phyloP scores from a whole-genome alignment of 1,140 invertebrate species.

The Sinella curviseta region DNA sequence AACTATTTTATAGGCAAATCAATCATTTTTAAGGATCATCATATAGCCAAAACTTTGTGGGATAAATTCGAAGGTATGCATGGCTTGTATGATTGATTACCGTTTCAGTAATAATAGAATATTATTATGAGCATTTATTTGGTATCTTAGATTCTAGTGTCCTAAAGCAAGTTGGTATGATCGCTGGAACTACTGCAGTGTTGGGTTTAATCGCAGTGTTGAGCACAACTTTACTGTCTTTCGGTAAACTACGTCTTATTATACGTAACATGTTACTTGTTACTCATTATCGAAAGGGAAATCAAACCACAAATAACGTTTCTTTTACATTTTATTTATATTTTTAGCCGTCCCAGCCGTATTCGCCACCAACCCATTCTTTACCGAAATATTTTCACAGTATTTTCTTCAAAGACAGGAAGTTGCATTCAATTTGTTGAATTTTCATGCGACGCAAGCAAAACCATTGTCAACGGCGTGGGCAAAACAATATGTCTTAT shows the following conservation, averaged over 20 bases:
- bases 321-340: constrained; percentile 12
- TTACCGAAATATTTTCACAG: constrained; percentile 26
- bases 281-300: not conserved
- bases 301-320: not conserved
- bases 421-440: constrained; percentile 21
- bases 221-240: not conserved
- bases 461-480: constrained; percentile 36
- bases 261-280: not conserved
- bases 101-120: too few species aligned
- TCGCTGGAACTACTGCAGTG: constrained; percentile 4
- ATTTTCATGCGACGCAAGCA: not conserved
- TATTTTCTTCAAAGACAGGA: constrained; percentile 37
- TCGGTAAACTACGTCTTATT: not conserved
- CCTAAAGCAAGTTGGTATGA: not conserved
- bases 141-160: not conserved
- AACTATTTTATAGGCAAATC: constrained; percentile 16
- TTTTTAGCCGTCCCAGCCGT: constrained; percentile 10
- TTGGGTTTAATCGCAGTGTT: not conserved
- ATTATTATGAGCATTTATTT: too few species aligned
- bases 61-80: constrained; percentile 17
- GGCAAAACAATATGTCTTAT: constrained; percentile 38
- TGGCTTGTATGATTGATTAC: not conserved
- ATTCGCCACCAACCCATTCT: constrained; percentile 20
- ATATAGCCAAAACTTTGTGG: not conserved
- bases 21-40: not conserved